A percentile compares a stretch with the other conserved stretches of the same genome.
These are phyloP conservation scores for Thunnus thynnus DNA, from an alignment of 2,113 vertebrate species.

Conservation along the genomic window DNA sequence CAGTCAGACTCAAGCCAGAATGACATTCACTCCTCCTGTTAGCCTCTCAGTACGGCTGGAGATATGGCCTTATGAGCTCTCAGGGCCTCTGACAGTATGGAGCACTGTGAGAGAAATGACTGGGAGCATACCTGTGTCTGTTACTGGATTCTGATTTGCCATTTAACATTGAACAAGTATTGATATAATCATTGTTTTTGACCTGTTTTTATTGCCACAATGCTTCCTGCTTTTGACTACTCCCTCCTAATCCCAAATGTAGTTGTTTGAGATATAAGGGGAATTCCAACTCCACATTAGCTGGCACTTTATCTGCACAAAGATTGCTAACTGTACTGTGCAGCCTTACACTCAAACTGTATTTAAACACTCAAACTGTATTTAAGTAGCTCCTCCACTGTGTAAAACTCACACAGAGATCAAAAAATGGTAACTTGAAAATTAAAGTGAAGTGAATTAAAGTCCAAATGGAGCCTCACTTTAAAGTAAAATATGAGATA, in stretches of 20 bases:
- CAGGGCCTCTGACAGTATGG: slow-evolving; percentile 9
- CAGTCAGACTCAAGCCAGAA: slow-evolving; percentile 67
- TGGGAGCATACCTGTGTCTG: not conserved
- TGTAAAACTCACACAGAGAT: slow-evolving; percentile 37
- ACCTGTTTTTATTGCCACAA: not conserved
- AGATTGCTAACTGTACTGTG: not conserved
- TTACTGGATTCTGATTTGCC: not conserved
- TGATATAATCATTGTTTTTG: not conserved
- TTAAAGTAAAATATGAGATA: not conserved
- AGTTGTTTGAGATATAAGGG: not conserved
- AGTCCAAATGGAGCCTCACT: not conserved
- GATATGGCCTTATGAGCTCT: slow-evolving; percentile 26
- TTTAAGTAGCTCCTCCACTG: not conserved
- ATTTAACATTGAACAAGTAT: not conserved
- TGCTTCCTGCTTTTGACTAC: not conserved
- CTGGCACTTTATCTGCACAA: too few species aligned
- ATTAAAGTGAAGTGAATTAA: not conserved
- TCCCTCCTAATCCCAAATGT: not conserved
- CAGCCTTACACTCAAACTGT: slow-evolving; percentile 4
- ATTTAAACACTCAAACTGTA: too few species aligned
- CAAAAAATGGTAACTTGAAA: slow-evolving; percentile 20
- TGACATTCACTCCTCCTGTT: slow-evolving; percentile 63
- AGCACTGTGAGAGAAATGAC: slow-evolving; percentile 6
- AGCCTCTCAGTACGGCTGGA: slow-evolving; percentile 6
- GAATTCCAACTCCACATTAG: slow-evolving; percentile 24